Evolutionary conservation across 2,888 invertebrate genomes (phyloP), one percentile per base, ranked within the genome.

Genomic region (Serrognathus titanus): DNA sequence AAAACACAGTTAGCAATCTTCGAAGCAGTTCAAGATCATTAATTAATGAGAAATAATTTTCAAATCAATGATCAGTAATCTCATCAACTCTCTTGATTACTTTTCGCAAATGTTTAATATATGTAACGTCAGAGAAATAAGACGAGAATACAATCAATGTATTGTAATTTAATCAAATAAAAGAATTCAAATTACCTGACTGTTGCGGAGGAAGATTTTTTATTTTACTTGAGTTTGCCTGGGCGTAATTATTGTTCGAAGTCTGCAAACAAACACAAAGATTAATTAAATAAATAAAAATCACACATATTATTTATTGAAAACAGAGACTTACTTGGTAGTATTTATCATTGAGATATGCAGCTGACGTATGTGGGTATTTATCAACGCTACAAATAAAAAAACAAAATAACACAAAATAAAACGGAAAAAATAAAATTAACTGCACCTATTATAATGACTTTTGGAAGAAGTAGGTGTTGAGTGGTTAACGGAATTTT

Each of bases 391-490:
- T 66, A 62, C 53, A 57, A 65, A 66, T 62, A 63, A 64, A 62
- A 47, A 40, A 54, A 50, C 37, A 35, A 60, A 56, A 45, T 55
- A 47, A 56, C 43, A 51, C 10, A 57, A 58, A 58, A 52, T 39
- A 59, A 53, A 56, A 47, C 45, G 48, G 53, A 53, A 56, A 48
- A 57, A 55, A 59, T 52, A 24, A 53, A 63, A 62, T 63, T 64
- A 69, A 73, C 70, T 71, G 68, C 72, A 76, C 69, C 72, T 73
- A 70, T 75, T 76, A 57, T 71, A 73, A 61, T 67, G 70, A 47
- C 69, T 65, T 63, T 75, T 75, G 47, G 67, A 65, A 36, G 66
- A 59, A 39, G 65, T 65, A 9, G 69, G 58, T 13, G 63, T 51
- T 45, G 66, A 52, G 63, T 70, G 52, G 68, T 48, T 47, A 65